phyloP scores from a whole-genome alignment of 1,140 invertebrate genomes.

The Pachyrhynchus sulphureomaculatus region DNA sequence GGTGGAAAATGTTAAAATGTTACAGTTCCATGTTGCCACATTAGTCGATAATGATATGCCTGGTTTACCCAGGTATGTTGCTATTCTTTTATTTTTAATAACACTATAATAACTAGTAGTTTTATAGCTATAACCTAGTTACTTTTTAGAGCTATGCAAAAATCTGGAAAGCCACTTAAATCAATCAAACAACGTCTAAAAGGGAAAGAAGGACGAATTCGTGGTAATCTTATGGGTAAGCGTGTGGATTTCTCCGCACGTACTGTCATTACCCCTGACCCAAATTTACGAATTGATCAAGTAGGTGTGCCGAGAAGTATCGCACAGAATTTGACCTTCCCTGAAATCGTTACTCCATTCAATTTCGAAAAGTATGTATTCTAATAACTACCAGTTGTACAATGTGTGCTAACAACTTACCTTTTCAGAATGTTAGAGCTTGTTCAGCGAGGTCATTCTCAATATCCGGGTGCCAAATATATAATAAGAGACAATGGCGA shows the following conservation, averaged over 20 bases:
- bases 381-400: not conserved
- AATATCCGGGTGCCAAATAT: constrained; percentile 99
- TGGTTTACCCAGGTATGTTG: constrained; percentile 88
- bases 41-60: constrained; percentile 99
- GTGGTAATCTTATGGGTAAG: constrained; percentile 99
- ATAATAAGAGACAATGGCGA: constrained; percentile 99
- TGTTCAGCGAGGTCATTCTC: constrained; percentile 92
- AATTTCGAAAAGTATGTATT: constrained; percentile 85
- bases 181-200: constrained; percentile 91
- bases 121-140: too few species aligned
- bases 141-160: constrained; percentile 91
- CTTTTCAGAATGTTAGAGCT: constrained; percentile 88
- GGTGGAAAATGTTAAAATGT: constrained; percentile 94
- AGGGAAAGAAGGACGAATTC: constrained; percentile 96
- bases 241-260: constrained; percentile 99
- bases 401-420: constrained; percentile 6
- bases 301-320: constrained; percentile 98
- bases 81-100: too few species aligned
- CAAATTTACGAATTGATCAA: constrained; percentile 97
- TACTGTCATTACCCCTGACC: constrained; percentile 99
- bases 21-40: constrained; percentile 98
- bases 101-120: too few species aligned
- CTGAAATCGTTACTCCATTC: constrained; percentile 98
- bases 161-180: constrained; percentile 97
- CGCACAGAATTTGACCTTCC: constrained; percentile 98